Base-by-base conservation (phyloP, 2,113 vertebrate genomes). In the Hippolais icterina region DNA sequence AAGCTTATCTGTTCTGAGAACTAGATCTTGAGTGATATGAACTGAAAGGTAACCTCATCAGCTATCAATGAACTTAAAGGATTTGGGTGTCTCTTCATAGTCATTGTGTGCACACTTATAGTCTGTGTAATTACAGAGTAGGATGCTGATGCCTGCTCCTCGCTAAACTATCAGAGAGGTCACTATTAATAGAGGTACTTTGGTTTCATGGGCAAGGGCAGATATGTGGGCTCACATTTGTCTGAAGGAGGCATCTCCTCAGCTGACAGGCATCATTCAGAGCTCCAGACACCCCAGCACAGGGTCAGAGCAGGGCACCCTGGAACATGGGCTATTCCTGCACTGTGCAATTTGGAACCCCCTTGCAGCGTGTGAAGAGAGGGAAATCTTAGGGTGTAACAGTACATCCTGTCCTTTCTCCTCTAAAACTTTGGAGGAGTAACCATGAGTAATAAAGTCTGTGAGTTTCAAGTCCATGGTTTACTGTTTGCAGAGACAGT, bases 181-280 rank as follows among this genome's bases (percentile, higher is more conserved):
- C 64, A 41, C n/a, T 54, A n/a, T 74, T 63, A 83, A 76, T 8
- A 33, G 57, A 70, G 33, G 3, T 27, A 14, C 44, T 94, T 50
- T 5, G 27, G 16, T 60, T 83, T 63, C 35, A 15, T 65, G 57
- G 37, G 37, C 42, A 42, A n/a, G 82, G 61, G 53, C 42, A 57
- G 57, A 23, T 18, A 3, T 0, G 1, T 57, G 63, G 82, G 41
- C 68, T 95, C 39, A 12, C 39, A 4, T 78, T 41, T 75, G 52
- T 54, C 29, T 72, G 85, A 37, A 89, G 46, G 65, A 96, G 83
- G 46, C 28, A 23, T 94, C 95, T 93, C 87, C 74, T 93, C 31
- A 53, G 22, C 59, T 60, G 78, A 6, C 79, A 82, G 90, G 77
- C 49, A 84, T n/a, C 3, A 1, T 39, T 50, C 12, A 20, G 20